Evolutionary conservation across 2,888 invertebrate species (phyloP), one percentile per base, ranked within the genome.

Genomic region (Tetheella fluctuosa): DNA sequence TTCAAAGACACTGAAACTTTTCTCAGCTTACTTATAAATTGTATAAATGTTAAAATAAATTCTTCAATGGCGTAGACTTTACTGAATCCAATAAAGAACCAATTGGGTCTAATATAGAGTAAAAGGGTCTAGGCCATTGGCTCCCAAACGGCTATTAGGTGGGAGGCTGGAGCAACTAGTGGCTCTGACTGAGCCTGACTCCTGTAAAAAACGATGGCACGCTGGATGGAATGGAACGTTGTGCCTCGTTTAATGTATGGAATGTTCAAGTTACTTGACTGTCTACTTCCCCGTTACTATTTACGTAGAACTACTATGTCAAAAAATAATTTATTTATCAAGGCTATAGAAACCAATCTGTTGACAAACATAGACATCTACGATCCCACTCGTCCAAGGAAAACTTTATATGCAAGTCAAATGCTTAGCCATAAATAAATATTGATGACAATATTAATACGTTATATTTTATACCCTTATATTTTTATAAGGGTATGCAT

Each of bases 31-130:
- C n/a, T n/a, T 10, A 10, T 20, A 48, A 48, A 48, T 20, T 48
- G 20, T 48, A 20, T 7, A 48, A 48, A 48, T 48, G 48, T 48
- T 20, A 48, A 20, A 20, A 20, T 20, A 48, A 48, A 48, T 48
- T 20, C 20, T 20, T 48, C 48, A 48, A 8, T 20, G 48, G 6
- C 48, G 48, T 20, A 20, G 17, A 8, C 48, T 2, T 20, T 20
- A 48, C 17, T 2, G 20, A 48, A 48, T 48, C 20, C 2, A 48
- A 48, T 48, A 48, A 48, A 48, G 48, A 48, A 48, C 48, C 48
- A 48, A 48, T 48, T 48, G 48, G 48, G 15, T 20, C 48, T 48
- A 48, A 20, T 48, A 48, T 20, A 48, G 48, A 48, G 48, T 48
- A 48, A 48, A 48, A 48, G 20, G 48, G 48, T 20, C 48, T 20